Percentiles rank a stretch among this genome's conserved stretches.
Conservation (phyloP, 2,888 invertebrate species). For the Rhabditophanes sp. region DNA sequence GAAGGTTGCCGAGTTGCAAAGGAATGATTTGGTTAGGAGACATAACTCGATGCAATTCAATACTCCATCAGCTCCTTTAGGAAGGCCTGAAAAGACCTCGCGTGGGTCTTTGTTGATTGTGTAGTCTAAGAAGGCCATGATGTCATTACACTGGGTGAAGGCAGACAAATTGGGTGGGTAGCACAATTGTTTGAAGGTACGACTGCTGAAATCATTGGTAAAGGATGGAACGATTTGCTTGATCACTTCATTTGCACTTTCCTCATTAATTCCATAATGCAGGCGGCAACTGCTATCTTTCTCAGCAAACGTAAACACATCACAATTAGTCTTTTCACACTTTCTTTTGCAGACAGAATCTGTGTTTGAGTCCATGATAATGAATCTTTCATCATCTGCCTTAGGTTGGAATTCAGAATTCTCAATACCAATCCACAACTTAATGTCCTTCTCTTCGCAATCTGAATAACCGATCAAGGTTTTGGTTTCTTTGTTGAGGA, state of each 20-base stretch:
- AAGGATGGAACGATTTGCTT: too few species aligned
- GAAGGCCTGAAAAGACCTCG: conserved; percentile 40
- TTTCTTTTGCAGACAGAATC: conserved; percentile 2
- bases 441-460: conserved; percentile 7
- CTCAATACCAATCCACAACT: conserved; percentile 20
- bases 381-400: too few species aligned
- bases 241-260: too few species aligned
- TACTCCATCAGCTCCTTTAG: conserved; percentile 32
- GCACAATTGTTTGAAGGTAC: conserved; percentile 17
- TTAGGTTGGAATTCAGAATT: conserved; percentile 12
- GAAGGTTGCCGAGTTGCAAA: conserved; percentile 32
- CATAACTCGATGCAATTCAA: conserved; percentile 40
- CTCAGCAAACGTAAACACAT: conserved; percentile 17
- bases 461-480: too few species aligned
- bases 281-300: conserved; percentile 13
- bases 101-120: conserved; percentile 22
- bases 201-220: conserved; percentile 14
- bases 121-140: conserved; percentile 40
- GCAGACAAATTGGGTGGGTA: conserved; percentile 24
- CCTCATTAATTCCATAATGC: too few species aligned
- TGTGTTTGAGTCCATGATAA: too few species aligned
- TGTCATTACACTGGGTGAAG: conserved; percentile 32
- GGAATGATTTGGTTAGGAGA: conserved; percentile 29
- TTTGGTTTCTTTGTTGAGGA: too few species aligned
- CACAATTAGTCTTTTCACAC: too few species aligned